Base-by-base conservation (phyloP, 2,797 vertebrate genomes). In the Phataginus tetradactyla region DNA sequence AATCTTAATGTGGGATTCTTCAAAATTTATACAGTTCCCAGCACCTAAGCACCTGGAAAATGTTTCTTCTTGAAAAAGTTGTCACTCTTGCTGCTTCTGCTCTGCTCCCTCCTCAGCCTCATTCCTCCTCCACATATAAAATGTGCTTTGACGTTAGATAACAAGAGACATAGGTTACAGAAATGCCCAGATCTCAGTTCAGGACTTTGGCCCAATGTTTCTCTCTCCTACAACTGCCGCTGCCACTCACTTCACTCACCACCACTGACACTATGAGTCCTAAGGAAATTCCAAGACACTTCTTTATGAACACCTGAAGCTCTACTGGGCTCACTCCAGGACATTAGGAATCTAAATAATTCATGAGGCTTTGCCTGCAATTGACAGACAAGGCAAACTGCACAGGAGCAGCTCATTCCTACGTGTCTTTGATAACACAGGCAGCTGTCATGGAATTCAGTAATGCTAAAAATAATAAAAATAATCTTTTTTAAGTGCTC, bases 341-440 rank as follows among this genome's bases (percentile, higher is more conserved):
- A 90, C 51, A 72, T 81, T 12, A 66, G 21, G 59, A 57, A 55
- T 91, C 91, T 96, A 93, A 96, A 96, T 96, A 95, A 96, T 94
- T 88, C 91, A 92, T 94, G 75, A 96, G 61, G 68, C 49, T 9
- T 86, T 86, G 61, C 77, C 90, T 86, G 55, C 77, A 86, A 42
- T 55, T 89, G 88, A 90, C 53, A 96, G 95, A 96, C 85, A 78
- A 89, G 87, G 75, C 34, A 90, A 80, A 90, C 37, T 95, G 66
- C 86, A 49, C 39, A 92, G 89, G 57, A 96, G 78, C 39, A 13
- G 10, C 34, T 85, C 91, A 78, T 80, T 95, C 64, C 25, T 64
- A 39, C 12, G 15, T 59, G 37, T 51, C 63, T 94, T 91, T 97
- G 69, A 90, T 80, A 88, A 87, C 64, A 81, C 69, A 79, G 34